Percentiles rank a stretch among this genome's conserved stretches.
Conservation (phyloP, 2,113 vertebrate genomes). For the Eubucco bourcierii region DNA sequence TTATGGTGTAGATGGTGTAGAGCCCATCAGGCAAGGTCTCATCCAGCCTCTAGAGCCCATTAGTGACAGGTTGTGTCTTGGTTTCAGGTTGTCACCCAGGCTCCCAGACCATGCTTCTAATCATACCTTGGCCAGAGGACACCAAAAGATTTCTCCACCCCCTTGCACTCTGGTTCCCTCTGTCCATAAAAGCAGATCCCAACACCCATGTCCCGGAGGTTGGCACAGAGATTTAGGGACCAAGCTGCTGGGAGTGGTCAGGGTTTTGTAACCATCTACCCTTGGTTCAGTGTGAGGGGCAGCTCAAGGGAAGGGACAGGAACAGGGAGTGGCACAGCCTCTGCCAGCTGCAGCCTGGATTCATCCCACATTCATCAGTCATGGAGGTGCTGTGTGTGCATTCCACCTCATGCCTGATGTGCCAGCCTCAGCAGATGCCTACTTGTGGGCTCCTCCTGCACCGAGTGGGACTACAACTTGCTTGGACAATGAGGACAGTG, state of each 20-base stretch:
- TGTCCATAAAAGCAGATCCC: background rate
- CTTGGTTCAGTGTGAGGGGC: fast-evolving
- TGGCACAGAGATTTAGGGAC: background rate
- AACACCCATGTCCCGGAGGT: fast-evolving
- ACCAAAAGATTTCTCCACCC: background rate
- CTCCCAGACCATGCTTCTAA: background rate
- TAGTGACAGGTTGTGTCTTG: fast-evolving
- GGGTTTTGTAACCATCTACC: background rate
- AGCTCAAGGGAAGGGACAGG: background rate
- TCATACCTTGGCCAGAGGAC: fast-evolving
- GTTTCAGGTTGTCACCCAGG: background rate
- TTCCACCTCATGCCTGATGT: background rate
- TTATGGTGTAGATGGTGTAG: fast-evolving
- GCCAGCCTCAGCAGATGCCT: background rate
- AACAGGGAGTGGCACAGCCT: background rate
- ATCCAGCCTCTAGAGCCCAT: background rate
- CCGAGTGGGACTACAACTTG: fast-evolving
- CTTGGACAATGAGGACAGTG: fast-evolving
- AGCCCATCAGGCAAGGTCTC: background rate
- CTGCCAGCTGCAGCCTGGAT: background rate
- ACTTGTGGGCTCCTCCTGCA: background rate
- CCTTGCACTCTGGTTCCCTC: fast-evolving
- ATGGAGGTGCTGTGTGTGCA: fast-evolving
- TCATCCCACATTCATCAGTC: fast-evolving
- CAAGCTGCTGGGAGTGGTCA: fast-evolving